phyloP scores from a whole-genome alignment of 1,140 invertebrate genomes.

The Hycleus phaleratus region DNA sequence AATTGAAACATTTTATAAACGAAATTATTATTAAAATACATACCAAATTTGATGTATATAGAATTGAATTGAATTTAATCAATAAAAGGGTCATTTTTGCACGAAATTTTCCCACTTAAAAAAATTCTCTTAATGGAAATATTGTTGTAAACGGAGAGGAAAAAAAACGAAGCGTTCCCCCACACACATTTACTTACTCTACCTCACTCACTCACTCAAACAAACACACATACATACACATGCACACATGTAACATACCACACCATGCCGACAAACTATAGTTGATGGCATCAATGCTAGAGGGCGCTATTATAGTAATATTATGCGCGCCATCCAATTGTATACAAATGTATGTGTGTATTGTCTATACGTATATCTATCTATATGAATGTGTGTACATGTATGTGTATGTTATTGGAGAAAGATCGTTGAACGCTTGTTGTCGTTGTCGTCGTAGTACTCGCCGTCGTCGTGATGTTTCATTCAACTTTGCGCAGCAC shows the following conservation, averaged over 20 bases:
- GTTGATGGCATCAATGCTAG: constrained; percentile 27
- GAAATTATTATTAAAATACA: background rate
- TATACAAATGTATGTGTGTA: background rate
- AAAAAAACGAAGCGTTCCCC: constrained; percentile 21
- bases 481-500: constrained; percentile 32
- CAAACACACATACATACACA: too few relatives aligned
- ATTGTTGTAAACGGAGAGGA: background rate
- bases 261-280: constrained; percentile 24
- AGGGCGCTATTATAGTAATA: constrained; percentile 23
- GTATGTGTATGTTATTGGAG: background rate
- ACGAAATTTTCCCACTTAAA: too few relatives aligned
- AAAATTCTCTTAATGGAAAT: too few relatives aligned
- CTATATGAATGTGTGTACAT: constrained; percentile 4
- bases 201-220: too few relatives aligned
- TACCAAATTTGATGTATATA: background rate
- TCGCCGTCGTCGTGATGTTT: constrained; percentile 24
- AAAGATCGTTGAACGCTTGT: constrained; percentile 32
- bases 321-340: too few relatives aligned
- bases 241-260: background rate
- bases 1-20: background rate
- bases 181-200: too few relatives aligned
- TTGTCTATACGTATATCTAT: background rate
- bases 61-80: too few relatives aligned
- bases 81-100: too few relatives aligned
- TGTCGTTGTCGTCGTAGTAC: constrained; percentile 35